These are phyloP conservation scores for Perdita meconis DNA, from an alignment of 2,888 invertebrate species.

Conservation along the genomic window DNA sequence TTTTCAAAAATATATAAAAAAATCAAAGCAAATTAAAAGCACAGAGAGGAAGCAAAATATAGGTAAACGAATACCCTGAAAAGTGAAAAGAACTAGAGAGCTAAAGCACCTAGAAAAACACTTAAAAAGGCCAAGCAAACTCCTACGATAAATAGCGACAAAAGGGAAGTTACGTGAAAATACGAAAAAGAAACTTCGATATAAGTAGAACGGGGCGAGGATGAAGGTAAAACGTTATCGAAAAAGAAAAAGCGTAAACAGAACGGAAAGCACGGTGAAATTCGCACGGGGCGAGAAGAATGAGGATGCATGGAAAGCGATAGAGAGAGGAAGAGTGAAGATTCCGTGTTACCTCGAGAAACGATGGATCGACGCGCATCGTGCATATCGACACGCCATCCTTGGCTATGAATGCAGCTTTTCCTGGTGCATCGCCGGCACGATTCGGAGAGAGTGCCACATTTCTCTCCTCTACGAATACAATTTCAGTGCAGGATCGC, in stretches of 20 bases:
- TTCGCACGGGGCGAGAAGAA: neutral
- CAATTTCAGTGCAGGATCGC: constrained; percentile 15
- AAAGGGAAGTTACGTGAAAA: neutral
- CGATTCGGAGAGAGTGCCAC: constrained; percentile 30
- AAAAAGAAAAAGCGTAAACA: constrained; percentile 22
- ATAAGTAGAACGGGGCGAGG: neutral
- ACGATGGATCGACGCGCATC: constrained; percentile 41
- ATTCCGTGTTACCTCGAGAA: constrained; percentile 17
- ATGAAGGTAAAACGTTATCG: neutral
- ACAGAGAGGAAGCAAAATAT: too few species aligned
- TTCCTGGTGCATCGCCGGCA: constrained; percentile 40
- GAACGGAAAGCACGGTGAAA: constrained; percentile 31
- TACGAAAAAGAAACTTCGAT: neutral
- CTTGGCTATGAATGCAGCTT: constrained; percentile 43
- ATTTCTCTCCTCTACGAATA: constrained; percentile 21
- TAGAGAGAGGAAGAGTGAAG: constrained; percentile 6
- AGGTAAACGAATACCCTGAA: too few species aligned
- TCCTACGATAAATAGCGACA: neutral
- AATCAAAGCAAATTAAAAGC: too few species aligned
- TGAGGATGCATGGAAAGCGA: neutral
- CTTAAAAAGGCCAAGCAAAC: neutral
- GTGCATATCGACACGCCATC: constrained; percentile 42
- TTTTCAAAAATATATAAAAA: too few species aligned
- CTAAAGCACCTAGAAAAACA: neutral
- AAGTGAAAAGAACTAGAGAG: too few species aligned